phyloP scores from a whole-genome alignment of 2,888 invertebrate genomes.

The Polyploca ridens region DNA sequence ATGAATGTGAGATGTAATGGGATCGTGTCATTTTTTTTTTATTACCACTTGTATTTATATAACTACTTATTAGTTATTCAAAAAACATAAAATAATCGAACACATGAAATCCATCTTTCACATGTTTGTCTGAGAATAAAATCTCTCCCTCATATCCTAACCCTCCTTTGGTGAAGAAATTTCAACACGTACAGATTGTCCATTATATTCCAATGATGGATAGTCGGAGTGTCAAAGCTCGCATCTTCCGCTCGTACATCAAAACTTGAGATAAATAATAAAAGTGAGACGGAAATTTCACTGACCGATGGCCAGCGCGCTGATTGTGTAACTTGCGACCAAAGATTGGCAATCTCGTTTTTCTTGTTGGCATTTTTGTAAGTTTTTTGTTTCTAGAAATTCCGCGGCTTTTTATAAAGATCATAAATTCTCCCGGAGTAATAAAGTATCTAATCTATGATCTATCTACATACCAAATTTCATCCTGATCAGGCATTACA shows the following conservation, averaged over 20 bases:
- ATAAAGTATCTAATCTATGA: no score
- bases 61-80: no score
- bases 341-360: not conserved
- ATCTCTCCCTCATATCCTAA: not conserved
- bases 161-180: not conserved
- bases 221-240: not conserved
- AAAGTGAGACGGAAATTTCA: constrained; percentile 14
- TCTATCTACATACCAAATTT: not conserved
- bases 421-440: no score
- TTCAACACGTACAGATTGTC: constrained; percentile 9
- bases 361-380: not conserved
- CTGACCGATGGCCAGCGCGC: constrained; percentile 1
- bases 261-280: constrained; percentile 10
- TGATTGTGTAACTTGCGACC: not conserved
- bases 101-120: not conserved
- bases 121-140: not conserved
- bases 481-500: not conserved
- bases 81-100: no score
- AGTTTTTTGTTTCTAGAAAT: no score
- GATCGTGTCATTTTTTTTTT: no score
- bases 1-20: no score
- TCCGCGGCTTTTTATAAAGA: no score
- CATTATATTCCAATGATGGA: constrained; percentile 6
- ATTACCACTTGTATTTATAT: no score
- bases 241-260: constrained; percentile 9